These are phyloP conservation scores for Lomographa bimaculata DNA, from an alignment of 2,888 invertebrate species.

Conservation along the genomic window DNA sequence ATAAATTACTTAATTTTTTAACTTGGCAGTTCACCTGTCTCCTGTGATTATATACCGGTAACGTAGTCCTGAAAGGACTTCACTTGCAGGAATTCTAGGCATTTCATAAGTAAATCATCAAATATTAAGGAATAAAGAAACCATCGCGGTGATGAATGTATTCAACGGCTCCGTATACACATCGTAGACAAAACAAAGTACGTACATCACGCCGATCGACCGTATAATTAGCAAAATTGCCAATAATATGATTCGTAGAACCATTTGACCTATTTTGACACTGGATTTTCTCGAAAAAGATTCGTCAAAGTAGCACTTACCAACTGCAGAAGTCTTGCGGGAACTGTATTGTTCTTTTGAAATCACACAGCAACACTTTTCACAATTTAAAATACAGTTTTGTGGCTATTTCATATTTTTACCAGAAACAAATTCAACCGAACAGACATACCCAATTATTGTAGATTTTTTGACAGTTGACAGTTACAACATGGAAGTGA, in stretches of 20 bases:
- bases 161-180: too few species aligned
- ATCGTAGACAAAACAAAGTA: slow-evolving; percentile 25
- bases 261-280: slow-evolving; percentile 59
- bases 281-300: slow-evolving; percentile 35
- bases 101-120: slow-evolving; percentile 6
- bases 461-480: too few species aligned
- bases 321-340: slow-evolving; percentile 20
- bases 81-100: too few species aligned
- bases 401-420: too few species aligned
- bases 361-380: slow-evolving; percentile 41
- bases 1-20: too few species aligned
- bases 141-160: not conserved
- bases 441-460: too few species aligned
- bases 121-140: not conserved
- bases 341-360: slow-evolving; percentile 2
- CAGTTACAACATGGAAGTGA: too few species aligned
- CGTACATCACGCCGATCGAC: slow-evolving; percentile 3
- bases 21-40: too few species aligned
- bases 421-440: too few species aligned
- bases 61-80: too few species aligned
- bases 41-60: too few species aligned
- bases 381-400: slow-evolving; percentile 40
- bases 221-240: slow-evolving; percentile 39
- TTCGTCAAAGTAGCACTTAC: slow-evolving; percentile 41
- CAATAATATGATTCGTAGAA: slow-evolving; percentile 48